A percentile compares a stretch with the other conserved stretches of the same genome.
Evolutionary conservation across 2,797 vertebrate genomes (phyloP).

Genomic region (Tapirus indicus): DNA sequence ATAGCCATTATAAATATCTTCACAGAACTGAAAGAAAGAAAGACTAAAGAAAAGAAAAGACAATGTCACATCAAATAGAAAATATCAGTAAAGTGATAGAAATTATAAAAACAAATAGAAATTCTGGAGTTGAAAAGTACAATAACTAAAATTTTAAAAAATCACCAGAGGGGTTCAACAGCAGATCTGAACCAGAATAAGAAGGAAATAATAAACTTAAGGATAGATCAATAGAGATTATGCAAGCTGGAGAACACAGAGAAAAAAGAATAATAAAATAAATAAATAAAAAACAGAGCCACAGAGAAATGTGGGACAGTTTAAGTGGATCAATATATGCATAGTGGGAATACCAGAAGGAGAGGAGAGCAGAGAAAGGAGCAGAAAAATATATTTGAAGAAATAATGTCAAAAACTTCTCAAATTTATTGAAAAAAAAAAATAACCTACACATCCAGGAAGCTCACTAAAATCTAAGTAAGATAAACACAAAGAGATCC

Average conservation of each 20-base stretch:
- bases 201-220: background rate
- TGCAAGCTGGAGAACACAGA: background rate
- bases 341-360: no score
- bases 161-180: background rate
- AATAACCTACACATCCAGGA: background rate
- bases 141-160: background rate
- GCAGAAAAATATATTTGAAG: background rate
- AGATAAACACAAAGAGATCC: background rate
- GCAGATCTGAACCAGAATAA: background rate
- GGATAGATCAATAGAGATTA: background rate
- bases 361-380: background rate
- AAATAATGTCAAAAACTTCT: background rate
- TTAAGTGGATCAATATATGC: background rate
- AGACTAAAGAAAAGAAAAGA: background rate
- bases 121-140: background rate
- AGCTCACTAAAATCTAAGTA: background rate
- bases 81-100: background rate
- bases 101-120: background rate
- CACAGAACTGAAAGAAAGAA: background rate
- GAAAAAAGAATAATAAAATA: background rate
- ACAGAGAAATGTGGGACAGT: background rate
- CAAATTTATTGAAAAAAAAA: background rate
- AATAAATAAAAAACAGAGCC: background rate
- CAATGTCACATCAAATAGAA: background rate
- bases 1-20: background rate